These are phyloP conservation scores for Tenthredo scrophulariae DNA, from an alignment of 2,888 invertebrate genomes.

Conservation along the genomic window DNA sequence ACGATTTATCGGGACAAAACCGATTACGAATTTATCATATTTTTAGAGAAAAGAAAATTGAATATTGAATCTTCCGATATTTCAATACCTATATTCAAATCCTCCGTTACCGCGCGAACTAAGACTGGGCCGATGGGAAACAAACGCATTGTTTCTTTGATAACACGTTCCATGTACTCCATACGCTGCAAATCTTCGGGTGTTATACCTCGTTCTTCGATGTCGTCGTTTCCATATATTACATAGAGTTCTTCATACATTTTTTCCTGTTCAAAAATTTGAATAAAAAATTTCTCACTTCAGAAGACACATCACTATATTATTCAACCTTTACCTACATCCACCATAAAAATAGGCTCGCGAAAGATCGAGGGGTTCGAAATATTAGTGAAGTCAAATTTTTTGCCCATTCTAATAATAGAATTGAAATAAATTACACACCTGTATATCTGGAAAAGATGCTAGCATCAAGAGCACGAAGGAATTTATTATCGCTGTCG, in stretches of 20 bases:
- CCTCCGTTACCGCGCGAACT: conserved; percentile 78
- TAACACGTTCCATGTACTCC: conserved; percentile 81
- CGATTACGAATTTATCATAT: neutral
- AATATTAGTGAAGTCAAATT: neutral
- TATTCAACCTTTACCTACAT: neutral
- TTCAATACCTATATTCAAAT: conserved; percentile 79
- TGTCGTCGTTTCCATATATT: conserved; percentile 77
- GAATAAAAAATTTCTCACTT: neutral
- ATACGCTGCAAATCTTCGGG: conserved; percentile 80
- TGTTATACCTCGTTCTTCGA: conserved; percentile 74
- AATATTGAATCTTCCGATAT: neutral
- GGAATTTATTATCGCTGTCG: conserved; percentile 62
- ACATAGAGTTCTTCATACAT: conserved; percentile 77
- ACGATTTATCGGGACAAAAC: conserved; percentile 12
- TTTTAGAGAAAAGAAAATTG: neutral
- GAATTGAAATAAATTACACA: conserved; percentile 39
- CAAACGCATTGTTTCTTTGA: conserved; percentile 82
- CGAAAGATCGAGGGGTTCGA: neutral
- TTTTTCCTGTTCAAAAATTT: conserved; percentile 68
- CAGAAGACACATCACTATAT: neutral
- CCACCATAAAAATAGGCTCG: neutral
- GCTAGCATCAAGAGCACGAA: conserved; percentile 65
- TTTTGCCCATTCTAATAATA: neutral
- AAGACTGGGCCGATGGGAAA: conserved; percentile 81
- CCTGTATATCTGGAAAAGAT: conserved; percentile 64